Base-by-base conservation (phyloP, 2,797 vertebrate species). In the Clarias pachynema region DNA sequence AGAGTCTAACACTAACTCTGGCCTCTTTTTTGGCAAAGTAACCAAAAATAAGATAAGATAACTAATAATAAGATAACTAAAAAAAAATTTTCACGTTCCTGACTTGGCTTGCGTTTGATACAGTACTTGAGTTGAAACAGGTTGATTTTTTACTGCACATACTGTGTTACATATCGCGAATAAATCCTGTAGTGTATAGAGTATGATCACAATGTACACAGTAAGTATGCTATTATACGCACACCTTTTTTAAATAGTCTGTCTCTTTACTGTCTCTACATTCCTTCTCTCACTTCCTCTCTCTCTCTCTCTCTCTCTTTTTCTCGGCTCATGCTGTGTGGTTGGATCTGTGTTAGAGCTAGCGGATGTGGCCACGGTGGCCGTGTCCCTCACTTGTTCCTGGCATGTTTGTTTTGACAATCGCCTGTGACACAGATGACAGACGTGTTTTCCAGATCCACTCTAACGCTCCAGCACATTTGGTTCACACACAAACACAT, bases 331-430 rank as follows among this genome's bases (percentile, higher is more conserved):
- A 91, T 93, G 29, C 34, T 90, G 91, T 92, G 93, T 91, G 94
- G 94, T 93, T 91, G 87, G 82, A 53, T 88, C 91, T 93, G 92
- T 82, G 81, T 72, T 72, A 40, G 60, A 44, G 59, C 56, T 73
- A 92, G 90, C 87, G 93, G 91, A 93, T 95, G 93, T 94, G 94
- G 94, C 91, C 91, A 91, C 82, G 85, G 92, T 91, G 91, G 92
- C 92, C 88, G 92, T 90, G 90, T 89, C 90, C 89, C 91, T 88
- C 89, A 90, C 91, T 92, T 93, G 93, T 93, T 95, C 89, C 91
- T 91, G 93, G 91, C 91, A 87, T 94, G 92, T 94, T 93, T 94
- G 92, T 94, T 94, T 94, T 94, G 94, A 95, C 92, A 95, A 92
- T 94, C 89, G 85, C 89, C 92, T 90, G 85, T 90, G 92, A 93